Percentiles rank a stretch among this genome's conserved stretches.
phyloP scores from a whole-genome alignment of 2,113 vertebrate species.

The Oncorhynchus masou region DNA sequence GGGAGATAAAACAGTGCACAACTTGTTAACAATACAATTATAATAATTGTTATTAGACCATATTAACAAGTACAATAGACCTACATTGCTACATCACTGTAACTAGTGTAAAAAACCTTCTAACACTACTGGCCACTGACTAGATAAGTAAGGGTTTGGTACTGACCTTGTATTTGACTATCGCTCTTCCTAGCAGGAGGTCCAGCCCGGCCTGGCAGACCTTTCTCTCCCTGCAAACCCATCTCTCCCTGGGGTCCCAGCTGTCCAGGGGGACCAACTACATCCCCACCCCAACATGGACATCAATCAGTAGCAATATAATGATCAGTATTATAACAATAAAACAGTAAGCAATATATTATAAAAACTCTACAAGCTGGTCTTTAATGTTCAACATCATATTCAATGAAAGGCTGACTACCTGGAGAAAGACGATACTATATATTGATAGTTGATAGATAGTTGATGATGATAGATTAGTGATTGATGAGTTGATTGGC shows the following conservation, averaged over 20 bases:
- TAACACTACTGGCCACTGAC: no score
- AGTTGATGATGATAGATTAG: no score
- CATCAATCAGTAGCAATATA: constrained; percentile 6
- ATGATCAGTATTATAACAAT: background rate
- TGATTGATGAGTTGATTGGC: background rate
- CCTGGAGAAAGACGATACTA: no score
- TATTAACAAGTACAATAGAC: no score
- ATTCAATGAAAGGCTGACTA: no score
- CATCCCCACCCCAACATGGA: constrained; percentile 8
- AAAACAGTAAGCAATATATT: background rate
- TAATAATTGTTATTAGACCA: no score
- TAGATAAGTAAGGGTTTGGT: background rate
- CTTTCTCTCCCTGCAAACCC: constrained; percentile 64
- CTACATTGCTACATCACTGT: no score
- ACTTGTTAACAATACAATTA: no score
- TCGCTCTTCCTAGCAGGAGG: constrained; percentile 9
- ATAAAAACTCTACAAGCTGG: background rate
- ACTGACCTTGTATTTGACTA: constrained; percentile 55
- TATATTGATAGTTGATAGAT: no score
- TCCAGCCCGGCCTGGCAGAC: constrained; percentile 60
- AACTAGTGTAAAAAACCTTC: no score
- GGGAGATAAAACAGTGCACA: no score
- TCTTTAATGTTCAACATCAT: no score
- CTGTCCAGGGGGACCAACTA: constrained; percentile 61
- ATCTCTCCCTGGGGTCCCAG: constrained; percentile 58